Conservation (phyloP, 2,888 invertebrate genomes). For the Micoletzkya japonica region DNA sequence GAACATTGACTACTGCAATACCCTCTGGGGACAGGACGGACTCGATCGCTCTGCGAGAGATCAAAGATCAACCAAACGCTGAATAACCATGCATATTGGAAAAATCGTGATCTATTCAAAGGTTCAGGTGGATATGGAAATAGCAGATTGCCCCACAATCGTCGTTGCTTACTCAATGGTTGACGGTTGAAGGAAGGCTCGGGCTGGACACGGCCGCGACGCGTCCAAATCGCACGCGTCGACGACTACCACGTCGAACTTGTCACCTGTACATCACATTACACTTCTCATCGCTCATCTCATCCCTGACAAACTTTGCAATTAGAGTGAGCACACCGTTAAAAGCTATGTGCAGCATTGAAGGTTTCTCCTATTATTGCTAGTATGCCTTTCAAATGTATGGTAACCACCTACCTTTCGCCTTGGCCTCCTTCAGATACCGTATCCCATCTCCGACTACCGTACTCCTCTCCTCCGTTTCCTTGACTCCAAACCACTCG, state of each 20-base stretch:
- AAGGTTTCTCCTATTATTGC: too few relatives aligned
- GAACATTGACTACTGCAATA: conserved; percentile 20
- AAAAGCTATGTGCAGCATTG: too few relatives aligned
- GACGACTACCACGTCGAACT: conserved; percentile 49
- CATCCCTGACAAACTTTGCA: too few relatives aligned
- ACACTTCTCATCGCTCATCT: background rate
- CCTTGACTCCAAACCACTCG: conserved; percentile 53
- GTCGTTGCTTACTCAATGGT: conserved; percentile 14
- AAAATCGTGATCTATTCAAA: background rate
- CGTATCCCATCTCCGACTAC: conserved; percentile 49
- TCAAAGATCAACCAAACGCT: background rate
- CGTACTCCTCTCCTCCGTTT: conserved; percentile 37
- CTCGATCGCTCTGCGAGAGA: conserved; percentile 5
- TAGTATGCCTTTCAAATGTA: too few relatives aligned
- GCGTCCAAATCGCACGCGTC: conserved; percentile 53
- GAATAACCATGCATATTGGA: background rate
- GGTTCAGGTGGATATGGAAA: background rate
- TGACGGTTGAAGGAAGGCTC: conserved; percentile 33
- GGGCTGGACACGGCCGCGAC: conserved; percentile 49
- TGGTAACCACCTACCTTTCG: conserved; percentile 34
- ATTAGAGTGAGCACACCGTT: too few relatives aligned
- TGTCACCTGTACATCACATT: conserved; percentile 33
- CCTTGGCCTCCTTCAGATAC: conserved; percentile 38
- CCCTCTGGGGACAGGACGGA: conserved; percentile 9
- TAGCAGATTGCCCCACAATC: too few relatives aligned